Percentiles rank a stretch among this genome's conserved stretches.
Evolutionary conservation across 1,140 invertebrate species (phyloP).

Genomic region (Brachionus asplanchnoidis): DNA sequence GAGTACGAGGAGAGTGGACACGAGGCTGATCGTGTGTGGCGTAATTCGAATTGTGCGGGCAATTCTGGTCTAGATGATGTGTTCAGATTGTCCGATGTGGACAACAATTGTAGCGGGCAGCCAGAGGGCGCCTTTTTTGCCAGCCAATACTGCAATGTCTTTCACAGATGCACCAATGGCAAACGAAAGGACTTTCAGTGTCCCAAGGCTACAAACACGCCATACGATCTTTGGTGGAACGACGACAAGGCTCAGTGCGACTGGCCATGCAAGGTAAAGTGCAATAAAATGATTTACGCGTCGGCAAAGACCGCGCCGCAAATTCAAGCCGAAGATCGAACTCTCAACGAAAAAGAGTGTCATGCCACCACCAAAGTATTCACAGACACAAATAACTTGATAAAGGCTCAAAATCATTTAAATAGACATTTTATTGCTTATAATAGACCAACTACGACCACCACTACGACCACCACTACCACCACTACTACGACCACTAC

Average conservation of each 20-base stretch:
- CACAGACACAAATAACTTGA: background rate
- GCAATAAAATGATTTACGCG: background rate
- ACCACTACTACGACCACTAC: background rate
- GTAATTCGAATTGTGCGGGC: background rate
- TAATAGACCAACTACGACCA: background rate
- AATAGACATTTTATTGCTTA: background rate
- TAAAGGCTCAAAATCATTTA: background rate
- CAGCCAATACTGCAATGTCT: constrained; percentile 36
- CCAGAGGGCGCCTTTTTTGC: constrained; percentile 21
- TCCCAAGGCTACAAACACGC: constrained; percentile 35
- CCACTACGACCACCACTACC: background rate
- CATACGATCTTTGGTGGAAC: constrained; percentile 42
- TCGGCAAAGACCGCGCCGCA: background rate
- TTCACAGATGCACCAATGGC: constrained; percentile 35
- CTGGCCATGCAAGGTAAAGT: constrained; percentile 34
- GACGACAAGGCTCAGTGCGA: constrained; percentile 35
- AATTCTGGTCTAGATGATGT: background rate
- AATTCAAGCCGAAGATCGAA: background rate
- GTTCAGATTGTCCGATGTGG: background rate
- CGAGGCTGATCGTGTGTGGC: background rate
- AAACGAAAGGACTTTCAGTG: constrained; percentile 30
- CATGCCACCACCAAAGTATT: background rate
- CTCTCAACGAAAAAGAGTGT: constrained; percentile 6
- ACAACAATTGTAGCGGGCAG: background rate
- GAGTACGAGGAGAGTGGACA: background rate